Base-by-base conservation (phyloP, 1,140 invertebrate genomes). In the Drosophila orosa region DNA sequence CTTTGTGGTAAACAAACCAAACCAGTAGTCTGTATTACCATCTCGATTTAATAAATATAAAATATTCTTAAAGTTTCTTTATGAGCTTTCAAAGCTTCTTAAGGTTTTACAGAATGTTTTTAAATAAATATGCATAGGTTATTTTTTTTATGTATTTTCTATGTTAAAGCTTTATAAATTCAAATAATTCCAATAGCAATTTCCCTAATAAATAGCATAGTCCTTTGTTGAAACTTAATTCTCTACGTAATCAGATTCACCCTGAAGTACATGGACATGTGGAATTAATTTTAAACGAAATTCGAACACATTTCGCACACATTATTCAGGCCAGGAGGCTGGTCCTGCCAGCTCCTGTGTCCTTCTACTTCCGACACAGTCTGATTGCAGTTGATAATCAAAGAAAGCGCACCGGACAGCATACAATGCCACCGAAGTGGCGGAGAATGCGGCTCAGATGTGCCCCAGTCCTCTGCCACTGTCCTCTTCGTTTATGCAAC, bases 401-500 rank as follows among this genome's bases (percentile, higher is more conserved):
- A 84, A 69, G 81, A 59, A 65, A 39, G 50, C 10, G 44, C 17
- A 31, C 17, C 17, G 27, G 59, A 40, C 33, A 29, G n/a, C 42
- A 19, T 45, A 48, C 37, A 47, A 35, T n/a, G 55, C 66, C 24
- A 13, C 44, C 35, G 24, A 74, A 44, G 48, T 48, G 42, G 71
- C 37, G 7, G 24, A 13, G 27, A 22, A 56, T 22, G 48, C 31
- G 29, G 58, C 47, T 72, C 27, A 27, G 66, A 27, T 19, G 50
- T 39, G 10, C 47, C 24, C 15, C 37, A 13, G 27, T n/a, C 56
- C 39, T 61, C 71, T 45, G 57, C 17, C 35, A 27, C 35, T 67
- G 82, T 66, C 63, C 59, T 54, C 68, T 67, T 85, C 82, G 78
- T 52, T 86, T 85, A 85, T 86, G 61, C 74, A 86, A 86, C 82